A percentile compares a stretch with the other conserved stretches of the same genome.
Conservation (phyloP, 2,888 invertebrate genomes). For the Euproctis similis region DNA sequence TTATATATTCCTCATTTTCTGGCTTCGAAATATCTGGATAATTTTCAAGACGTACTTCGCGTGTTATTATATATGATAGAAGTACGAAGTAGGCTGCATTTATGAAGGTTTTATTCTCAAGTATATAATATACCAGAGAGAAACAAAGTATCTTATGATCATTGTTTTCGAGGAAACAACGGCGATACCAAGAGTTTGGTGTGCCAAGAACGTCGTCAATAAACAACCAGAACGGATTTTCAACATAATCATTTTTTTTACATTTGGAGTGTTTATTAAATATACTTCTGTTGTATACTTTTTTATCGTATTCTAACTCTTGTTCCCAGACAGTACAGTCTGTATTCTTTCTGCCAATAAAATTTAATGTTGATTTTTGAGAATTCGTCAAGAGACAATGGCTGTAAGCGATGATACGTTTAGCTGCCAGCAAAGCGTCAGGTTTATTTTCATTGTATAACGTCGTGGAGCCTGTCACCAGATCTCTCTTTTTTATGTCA, state of each 20-base stretch:
- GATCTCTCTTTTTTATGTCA: slow-evolving; percentile 20
- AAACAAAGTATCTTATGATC: slow-evolving; percentile 5
- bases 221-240: slow-evolving; percentile 11
- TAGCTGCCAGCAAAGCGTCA: slow-evolving; percentile 29
- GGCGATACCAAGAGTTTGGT: slow-evolving; percentile 1
- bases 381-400: slow-evolving; percentile 23
- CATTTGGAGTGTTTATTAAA: slow-evolving; percentile 8
- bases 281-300: slow-evolving; percentile 12
- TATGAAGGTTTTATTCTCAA: slow-evolving; percentile 16
- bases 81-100: slow-evolving; percentile 24
- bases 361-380: slow-evolving; percentile 10
- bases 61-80: slow-evolving; percentile 18
- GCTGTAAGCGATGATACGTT: slow-evolving; percentile 27
- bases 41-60: slow-evolving; percentile 6
- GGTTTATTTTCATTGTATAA: slow-evolving; percentile 13
- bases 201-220: slow-evolving; percentile 10
- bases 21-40: background rate
- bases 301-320: slow-evolving; percentile 3
- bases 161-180: background rate
- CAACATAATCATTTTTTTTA: background rate
- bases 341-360: slow-evolving; percentile 11
- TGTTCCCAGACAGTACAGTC: slow-evolving; percentile 7
- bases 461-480: slow-evolving; percentile 15
- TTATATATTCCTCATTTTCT: background rate
- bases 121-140: slow-evolving; percentile 26